A percentile compares a stretch with the other conserved stretches of the same genome.
phyloP scores from a whole-genome alignment of 1,140 invertebrate species.

The Nixonia krombeini region DNA sequence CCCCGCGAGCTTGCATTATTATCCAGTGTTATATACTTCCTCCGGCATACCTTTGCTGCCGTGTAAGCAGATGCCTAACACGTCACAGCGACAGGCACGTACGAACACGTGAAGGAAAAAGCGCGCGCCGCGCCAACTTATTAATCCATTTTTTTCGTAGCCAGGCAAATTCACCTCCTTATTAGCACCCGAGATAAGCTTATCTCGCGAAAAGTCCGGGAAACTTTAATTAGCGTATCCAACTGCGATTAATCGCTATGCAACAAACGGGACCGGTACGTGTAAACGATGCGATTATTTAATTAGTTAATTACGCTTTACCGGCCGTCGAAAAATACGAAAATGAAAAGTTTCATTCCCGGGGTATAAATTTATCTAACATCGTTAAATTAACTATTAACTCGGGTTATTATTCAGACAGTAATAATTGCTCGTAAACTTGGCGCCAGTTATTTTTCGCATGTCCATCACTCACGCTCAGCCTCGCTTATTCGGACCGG shows the following conservation, averaged over 20 bases:
- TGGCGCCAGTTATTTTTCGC: slow-evolving; percentile 45
- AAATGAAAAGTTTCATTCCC: too few species aligned
- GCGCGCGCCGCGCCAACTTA: too few species aligned
- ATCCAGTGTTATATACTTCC: slow-evolving; percentile 54
- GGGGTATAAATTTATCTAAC: neutral
- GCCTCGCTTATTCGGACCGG: slow-evolving; percentile 40
- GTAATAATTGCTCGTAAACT: slow-evolving; percentile 59
- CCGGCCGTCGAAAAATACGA: too few species aligned
- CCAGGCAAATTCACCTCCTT: too few species aligned
- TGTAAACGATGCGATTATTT: neutral
- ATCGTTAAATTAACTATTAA: neutral
- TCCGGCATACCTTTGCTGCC: slow-evolving; percentile 35
- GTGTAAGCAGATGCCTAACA: neutral
- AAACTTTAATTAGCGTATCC: too few species aligned
- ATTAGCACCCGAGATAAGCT: too few species aligned
- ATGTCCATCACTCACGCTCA: slow-evolving; percentile 49
- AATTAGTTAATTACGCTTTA: neutral
- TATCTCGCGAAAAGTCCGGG: too few species aligned
- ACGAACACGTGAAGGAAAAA: neutral
- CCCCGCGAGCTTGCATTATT: slow-evolving; percentile 51
- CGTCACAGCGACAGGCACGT: neutral
- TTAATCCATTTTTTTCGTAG: too few species aligned
- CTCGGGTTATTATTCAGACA: slow-evolving; percentile 38
- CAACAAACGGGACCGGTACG: neutral
- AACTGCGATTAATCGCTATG: too few species aligned